Evolutionary conservation across 2,888 invertebrate genomes (phyloP), one percentile per base, ranked within the genome.

Genomic region (Clivina fossor): DNA sequence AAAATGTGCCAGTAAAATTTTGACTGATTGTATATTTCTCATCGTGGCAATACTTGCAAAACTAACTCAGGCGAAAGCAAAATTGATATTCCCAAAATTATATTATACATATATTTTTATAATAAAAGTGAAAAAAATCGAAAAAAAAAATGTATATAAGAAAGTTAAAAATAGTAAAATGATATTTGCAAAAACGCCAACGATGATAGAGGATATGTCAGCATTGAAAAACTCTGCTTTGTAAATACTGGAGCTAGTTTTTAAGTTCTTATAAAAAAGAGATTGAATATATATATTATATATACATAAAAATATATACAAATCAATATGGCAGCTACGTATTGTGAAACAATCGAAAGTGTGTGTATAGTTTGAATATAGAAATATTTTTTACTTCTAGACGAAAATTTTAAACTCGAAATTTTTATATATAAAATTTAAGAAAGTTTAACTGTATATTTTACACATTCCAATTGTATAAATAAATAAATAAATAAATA

Each of bases 1-100:
- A 15, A 54, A 53, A 46, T 46, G 55, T 55, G 53, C 53, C 53
- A 53, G 53, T 44, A 32, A 43, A 43, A 41, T 9, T 48, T 41
- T 53, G 53, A 53, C 53, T 53, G 53, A 53, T 44, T 44, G 33
- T 40, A 35, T 53, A 33, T 44, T 49, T 47, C 54, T 47, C 55
- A 40, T 47, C 46, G 30, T 47, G 55, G 63, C 63, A 63, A 63
- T 64, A 64, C 60, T 59, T 61, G 61, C 60, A 51, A 57, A 60
- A 59, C 38, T 47, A 58, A 59, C 64, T 64, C 64, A 63, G 64
- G 64, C 64, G 59, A 61, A 62, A 54, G 58, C 60, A 57, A 61
- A 62, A 60, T 58, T 62, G 59, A 55, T 60, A 57, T 43, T 60
- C 40, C 44, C 53, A 35, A 53, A 53, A 53, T 43, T 53, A 26